Conservation (phyloP, 2,888 invertebrate species). For the Drosophila formosana region DNA sequence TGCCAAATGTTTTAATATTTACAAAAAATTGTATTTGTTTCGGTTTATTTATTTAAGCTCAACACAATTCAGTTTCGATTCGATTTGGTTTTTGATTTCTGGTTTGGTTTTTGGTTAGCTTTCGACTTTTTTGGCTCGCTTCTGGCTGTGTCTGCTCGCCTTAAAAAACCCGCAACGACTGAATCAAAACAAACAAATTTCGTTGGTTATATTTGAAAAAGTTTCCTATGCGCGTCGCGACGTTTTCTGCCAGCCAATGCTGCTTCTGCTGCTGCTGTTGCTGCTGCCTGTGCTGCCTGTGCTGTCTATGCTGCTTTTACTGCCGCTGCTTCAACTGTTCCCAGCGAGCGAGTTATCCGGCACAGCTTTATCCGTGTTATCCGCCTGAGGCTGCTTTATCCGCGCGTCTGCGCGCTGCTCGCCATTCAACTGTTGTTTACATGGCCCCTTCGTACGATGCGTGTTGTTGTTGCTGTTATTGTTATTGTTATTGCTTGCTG, state of each 20-base stretch:
- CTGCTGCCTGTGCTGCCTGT: constrained; percentile 17
- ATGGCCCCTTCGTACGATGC: constrained; percentile 45
- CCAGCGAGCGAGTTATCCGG: constrained; percentile 59
- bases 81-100: constrained; percentile 1
- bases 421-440: constrained; percentile 57
- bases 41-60: constrained; percentile 45
- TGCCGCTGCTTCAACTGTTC: constrained; percentile 49
- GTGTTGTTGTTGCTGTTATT: constrained; percentile 22
- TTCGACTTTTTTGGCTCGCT: constrained; percentile 15
- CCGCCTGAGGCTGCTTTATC: constrained; percentile 50
- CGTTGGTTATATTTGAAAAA: constrained; percentile 80
- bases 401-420: constrained; percentile 63
- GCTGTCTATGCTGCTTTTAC: constrained; percentile 7
- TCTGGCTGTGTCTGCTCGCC: constrained; percentile 63
- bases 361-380: constrained; percentile 38
- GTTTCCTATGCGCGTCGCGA: constrained; percentile 35
- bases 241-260: constrained; percentile 26
- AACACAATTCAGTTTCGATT: constrained; percentile 3
- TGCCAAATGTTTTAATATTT: constrained; percentile 43
- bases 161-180: constrained; percentile 82
- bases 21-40: constrained; percentile 9
- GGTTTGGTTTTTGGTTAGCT: constrained; percentile 3
- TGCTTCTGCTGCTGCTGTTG: constrained; percentile 23
- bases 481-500: constrained; percentile 29
- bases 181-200: constrained; percentile 82